Evolutionary conservation across 2,888 invertebrate species (phyloP).

Genomic region (Synanthedon formicaeformis): DNA sequence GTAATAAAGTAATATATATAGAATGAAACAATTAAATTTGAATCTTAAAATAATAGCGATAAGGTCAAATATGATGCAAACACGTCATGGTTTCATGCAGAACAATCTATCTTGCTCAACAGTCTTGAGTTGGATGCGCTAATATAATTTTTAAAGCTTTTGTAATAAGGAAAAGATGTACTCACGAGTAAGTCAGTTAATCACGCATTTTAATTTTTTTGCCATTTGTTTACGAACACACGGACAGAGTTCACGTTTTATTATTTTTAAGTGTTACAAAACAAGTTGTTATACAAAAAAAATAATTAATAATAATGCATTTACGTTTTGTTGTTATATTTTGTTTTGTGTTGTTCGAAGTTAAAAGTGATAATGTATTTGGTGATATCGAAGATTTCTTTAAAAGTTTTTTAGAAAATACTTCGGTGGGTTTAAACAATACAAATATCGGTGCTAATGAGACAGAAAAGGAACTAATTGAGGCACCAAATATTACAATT

Average conservation of each 20-base stretch:
- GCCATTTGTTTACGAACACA: constrained; percentile 42
- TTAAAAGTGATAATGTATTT: constrained; percentile 32
- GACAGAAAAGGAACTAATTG: not conserved
- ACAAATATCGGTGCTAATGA: not conserved
- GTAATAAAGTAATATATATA: not conserved
- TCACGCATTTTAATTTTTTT: constrained; percentile 6
- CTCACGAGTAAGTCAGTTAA: not conserved
- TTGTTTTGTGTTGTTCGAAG: constrained; percentile 16
- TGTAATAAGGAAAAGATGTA: not conserved
- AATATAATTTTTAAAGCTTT: not conserved
- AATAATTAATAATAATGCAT: constrained; percentile 10
- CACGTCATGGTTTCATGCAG: not conserved
- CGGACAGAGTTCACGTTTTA: constrained; percentile 31
- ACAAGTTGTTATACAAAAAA: constrained; percentile 6
- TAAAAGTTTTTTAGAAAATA: not conserved
- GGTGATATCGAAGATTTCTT: not conserved
- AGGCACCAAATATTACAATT: not conserved
- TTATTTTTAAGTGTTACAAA: constrained; percentile 17
- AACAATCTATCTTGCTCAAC: not conserved
- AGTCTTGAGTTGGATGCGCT: not conserved
- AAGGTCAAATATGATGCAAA: not conserved
- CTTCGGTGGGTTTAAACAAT: too few relatives aligned
- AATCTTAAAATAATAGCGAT: not conserved
- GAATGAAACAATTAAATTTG: not conserved
- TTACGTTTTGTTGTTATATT: constrained; percentile 6